These are phyloP conservation scores for Globia sparganii DNA, from an alignment of 2,888 invertebrate species.

Conservation along the genomic window DNA sequence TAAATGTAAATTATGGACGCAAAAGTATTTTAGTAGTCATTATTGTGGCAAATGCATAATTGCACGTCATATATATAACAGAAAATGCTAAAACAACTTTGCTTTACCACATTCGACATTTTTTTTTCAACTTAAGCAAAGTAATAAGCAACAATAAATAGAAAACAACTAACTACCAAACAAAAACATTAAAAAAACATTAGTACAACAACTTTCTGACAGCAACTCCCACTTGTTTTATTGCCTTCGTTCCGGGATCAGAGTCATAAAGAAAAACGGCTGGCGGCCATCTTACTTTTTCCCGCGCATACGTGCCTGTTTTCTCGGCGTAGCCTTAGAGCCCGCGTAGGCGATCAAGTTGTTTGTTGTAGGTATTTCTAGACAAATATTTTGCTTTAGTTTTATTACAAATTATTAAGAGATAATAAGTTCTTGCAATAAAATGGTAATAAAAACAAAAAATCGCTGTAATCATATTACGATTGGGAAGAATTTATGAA, in stretches of 20 bases:
- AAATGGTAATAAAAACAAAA: neutral
- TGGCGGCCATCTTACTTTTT: slow-evolving; percentile 56
- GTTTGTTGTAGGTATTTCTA: neutral
- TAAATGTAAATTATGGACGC: neutral
- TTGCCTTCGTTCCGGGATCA: slow-evolving; percentile 17
- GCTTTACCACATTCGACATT: neutral
- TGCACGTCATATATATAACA: neutral
- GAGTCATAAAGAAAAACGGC: slow-evolving; percentile 33
- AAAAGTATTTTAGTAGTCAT: neutral
- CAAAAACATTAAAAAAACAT: neutral
- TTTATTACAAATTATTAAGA: neutral
- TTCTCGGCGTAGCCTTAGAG: slow-evolving; percentile 36
- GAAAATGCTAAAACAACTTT: neutral
- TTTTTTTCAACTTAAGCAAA: neutral
- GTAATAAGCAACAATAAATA: neutral
- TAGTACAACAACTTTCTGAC: slow-evolving; percentile 30
- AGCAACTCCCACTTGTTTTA: slow-evolving; percentile 13
- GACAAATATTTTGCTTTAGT: neutral
- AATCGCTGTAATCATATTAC: neutral
- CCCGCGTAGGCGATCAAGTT: slow-evolving; percentile 5
- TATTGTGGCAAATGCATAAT: neutral
- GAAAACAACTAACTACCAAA: slow-evolving; percentile 6
- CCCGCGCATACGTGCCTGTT: slow-evolving; percentile 41
- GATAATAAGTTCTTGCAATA: neutral
- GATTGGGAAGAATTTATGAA: neutral